Conservation (phyloP, 2,113 vertebrate genomes). For the Spheniscus mendiculus region DNA sequence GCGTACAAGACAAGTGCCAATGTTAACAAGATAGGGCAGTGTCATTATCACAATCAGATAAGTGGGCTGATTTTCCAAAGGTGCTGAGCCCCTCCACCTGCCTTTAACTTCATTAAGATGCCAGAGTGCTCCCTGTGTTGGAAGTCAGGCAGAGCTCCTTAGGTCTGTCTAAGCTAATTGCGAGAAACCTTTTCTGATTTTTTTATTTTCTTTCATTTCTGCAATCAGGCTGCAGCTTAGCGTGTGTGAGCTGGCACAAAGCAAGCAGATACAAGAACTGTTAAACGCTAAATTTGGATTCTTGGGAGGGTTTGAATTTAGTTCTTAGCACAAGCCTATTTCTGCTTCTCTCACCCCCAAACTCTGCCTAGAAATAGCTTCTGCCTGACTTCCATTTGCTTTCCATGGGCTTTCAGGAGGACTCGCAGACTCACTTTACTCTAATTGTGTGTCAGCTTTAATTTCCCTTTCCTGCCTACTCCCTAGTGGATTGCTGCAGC, state of each 20-base stretch:
- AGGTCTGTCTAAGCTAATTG: neutral
- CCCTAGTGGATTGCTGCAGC: neutral
- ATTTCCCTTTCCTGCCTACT: constrained; percentile 1
- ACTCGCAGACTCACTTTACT: neutral
- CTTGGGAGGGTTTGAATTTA: neutral
- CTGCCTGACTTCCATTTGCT: neutral
- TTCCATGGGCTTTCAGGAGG: neutral
- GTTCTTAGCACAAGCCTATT: neutral
- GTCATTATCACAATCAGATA: too few species aligned
- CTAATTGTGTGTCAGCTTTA: constrained; percentile 5
- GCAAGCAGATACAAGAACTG: neutral
- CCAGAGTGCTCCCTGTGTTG: neutral
- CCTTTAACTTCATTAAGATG: neutral
- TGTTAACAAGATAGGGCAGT: neutral
- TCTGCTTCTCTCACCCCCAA: neutral
- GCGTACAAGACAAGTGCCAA: neutral
- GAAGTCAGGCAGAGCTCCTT: neutral
- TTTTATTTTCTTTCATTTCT: neutral
- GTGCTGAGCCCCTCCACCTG: neutral
- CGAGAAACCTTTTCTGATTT: neutral
- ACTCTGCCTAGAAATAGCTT: constrained; percentile 15
- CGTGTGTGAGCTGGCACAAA: neutral
- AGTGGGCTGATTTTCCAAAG: neutral
- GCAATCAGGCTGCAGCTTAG: neutral
- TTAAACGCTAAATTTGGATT: neutral